phyloP scores from a whole-genome alignment of 2,888 invertebrate genomes.

The Cheilosia pagana region DNA sequence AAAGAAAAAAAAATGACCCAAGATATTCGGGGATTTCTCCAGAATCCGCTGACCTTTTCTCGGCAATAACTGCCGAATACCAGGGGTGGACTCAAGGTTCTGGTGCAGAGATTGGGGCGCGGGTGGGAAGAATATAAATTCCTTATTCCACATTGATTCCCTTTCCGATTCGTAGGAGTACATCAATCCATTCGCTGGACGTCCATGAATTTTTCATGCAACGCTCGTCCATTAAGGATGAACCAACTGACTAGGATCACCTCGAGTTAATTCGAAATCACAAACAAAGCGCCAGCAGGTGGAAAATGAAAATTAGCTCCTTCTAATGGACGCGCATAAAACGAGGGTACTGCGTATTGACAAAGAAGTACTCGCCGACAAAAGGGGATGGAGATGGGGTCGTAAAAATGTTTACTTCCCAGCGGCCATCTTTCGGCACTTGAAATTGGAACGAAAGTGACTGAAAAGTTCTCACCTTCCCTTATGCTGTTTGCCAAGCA shows the following conservation, averaged over 20 bases:
- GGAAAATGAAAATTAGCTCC: constrained; percentile 43
- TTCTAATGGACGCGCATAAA: constrained; percentile 27
- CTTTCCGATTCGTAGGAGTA: too few species aligned
- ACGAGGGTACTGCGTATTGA: constrained; percentile 9
- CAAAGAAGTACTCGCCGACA: background rate
- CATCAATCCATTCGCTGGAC: too few species aligned
- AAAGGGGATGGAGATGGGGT: background rate
- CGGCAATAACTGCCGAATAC: background rate
- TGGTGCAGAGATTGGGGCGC: too few species aligned
- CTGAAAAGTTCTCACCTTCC: constrained; percentile 35
- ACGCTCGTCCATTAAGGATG: background rate
- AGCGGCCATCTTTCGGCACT: constrained; percentile 40
- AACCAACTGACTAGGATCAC: background rate
- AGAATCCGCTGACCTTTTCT: constrained; percentile 1
- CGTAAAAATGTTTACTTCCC: constrained; percentile 38
- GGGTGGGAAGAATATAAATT: too few species aligned
- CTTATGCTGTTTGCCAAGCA: constrained; percentile 65
- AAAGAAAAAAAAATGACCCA: background rate
- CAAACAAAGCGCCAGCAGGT: constrained; percentile 3
- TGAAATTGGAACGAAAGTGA: constrained; percentile 49
- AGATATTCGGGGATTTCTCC: constrained; percentile 9
- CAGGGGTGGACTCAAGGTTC: background rate
- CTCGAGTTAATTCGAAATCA: constrained; percentile 19
- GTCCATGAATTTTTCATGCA: background rate
- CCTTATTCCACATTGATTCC: too few species aligned